These are phyloP conservation scores for Pteria penguin DNA, from an alignment of 2,888 invertebrate species.

Conservation along the genomic window DNA sequence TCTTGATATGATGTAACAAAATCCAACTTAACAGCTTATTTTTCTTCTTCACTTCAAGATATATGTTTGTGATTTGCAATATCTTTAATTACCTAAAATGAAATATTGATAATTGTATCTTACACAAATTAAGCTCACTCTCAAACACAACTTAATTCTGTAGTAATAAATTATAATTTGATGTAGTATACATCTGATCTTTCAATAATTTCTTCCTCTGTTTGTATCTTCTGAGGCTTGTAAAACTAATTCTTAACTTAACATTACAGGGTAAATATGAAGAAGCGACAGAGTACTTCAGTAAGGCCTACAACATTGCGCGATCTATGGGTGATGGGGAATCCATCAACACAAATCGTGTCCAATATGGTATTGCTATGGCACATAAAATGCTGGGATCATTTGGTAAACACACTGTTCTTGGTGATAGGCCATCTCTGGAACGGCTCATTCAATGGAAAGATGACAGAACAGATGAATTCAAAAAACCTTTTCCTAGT, in stretches of 20 bases:
- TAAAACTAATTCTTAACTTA: no score
- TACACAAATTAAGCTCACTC: no score
- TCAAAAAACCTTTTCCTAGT: constrained; percentile 66
- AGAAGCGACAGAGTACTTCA: constrained; percentile 79
- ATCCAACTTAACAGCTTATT: no score
- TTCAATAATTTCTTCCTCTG: neutral
- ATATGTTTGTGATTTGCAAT: no score
- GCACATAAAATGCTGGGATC: constrained; percentile 75
- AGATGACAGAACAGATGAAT: constrained; percentile 68
- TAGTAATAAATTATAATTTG: no score
- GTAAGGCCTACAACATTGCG: constrained; percentile 78
- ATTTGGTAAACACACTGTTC: constrained; percentile 65
- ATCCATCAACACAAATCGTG: constrained; percentile 75
- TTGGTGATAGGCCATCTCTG: constrained; percentile 61
- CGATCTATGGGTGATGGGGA: constrained; percentile 72
- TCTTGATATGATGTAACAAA: no score
- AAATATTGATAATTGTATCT: no score
- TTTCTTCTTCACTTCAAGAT: no score
- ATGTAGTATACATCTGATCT: neutral
- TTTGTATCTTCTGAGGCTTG: no score
- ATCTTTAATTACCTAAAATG: no score
- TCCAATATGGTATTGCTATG: constrained; percentile 77
- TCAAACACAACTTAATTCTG: no score
- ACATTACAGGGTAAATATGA: constrained; percentile 76
- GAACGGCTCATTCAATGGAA: constrained; percentile 77